phyloP scores from a whole-genome alignment of 2,888 invertebrate species.

The Cephus runcator region DNA sequence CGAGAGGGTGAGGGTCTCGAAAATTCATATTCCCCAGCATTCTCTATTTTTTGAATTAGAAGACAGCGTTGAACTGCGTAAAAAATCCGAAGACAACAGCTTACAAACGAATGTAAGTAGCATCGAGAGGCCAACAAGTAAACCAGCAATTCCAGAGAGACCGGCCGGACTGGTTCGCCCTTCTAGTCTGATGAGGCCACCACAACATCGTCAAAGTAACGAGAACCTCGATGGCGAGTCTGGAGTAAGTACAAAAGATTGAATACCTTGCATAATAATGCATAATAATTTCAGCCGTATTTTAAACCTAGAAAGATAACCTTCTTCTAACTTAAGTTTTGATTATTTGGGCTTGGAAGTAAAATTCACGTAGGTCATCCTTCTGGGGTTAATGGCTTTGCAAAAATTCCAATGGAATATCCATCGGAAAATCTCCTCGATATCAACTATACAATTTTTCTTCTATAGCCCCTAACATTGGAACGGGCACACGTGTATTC shows the following conservation, averaged over 20 bases:
- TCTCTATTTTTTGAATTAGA: conserved; percentile 29
- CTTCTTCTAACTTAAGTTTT: too few relatives aligned
- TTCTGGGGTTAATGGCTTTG: conserved; percentile 14
- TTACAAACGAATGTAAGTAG: conserved; percentile 32
- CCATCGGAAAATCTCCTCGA: background rate
- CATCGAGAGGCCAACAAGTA: conserved; percentile 61
- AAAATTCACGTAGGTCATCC: too few relatives aligned
- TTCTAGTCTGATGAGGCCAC: conserved; percentile 55
- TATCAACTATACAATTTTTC: too few relatives aligned
- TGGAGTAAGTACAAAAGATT: conserved; percentile 50
- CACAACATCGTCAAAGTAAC: conserved; percentile 52
- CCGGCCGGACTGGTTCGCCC: conserved; percentile 76
- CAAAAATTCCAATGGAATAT: background rate
- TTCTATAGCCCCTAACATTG: conserved; percentile 64
- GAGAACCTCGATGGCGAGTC: conserved; percentile 58
- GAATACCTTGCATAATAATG: conserved; percentile 64
- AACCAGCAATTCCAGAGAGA: conserved; percentile 85
- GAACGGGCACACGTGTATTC: conserved; percentile 79
- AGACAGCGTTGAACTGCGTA: conserved; percentile 68
- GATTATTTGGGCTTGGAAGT: too few relatives aligned
- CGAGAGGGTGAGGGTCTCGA: too few relatives aligned
- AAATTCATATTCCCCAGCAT: too few relatives aligned
- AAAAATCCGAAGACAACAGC: conserved; percentile 52
- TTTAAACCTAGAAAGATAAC: too few relatives aligned
- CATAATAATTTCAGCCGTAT: conserved; percentile 42